Evolutionary conservation across 2,113 vertebrate genomes (phyloP), one percentile per base, ranked within the genome.

Genomic region (Tamias sibiricus): DNA sequence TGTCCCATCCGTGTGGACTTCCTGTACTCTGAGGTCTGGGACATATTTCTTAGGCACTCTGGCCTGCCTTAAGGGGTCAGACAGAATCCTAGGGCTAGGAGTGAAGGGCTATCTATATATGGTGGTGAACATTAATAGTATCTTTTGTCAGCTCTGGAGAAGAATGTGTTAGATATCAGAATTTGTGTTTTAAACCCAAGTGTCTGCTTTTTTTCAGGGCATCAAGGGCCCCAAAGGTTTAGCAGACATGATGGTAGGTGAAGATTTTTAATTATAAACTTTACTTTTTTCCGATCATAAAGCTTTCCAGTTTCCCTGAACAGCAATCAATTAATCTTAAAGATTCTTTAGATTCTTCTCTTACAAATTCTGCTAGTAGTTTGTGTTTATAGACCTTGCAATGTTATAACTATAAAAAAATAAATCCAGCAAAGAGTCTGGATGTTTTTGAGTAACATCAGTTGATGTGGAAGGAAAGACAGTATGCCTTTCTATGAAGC

Each of bases 121-220:
- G 13, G 0, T 47, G 77, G 32, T 69, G 35, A 94, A 11, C 19
- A 47, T 68, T 86, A 3, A 24, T 17, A 42, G 52, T 9, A 5
- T 72, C 28, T 59, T 52, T 81, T 83, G 79, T 44, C 35, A 69
- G 1, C 8, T 86, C 44, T 49, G 68, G 42, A 87, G 42, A 54
- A 92, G 42, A 83, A 54, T 32, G 9, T 72, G 42, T 44, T 59
- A 10, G 11, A 19, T 4, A 32, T 52, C 35, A 89, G 66, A 83
- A 40, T 37, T 32, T 95, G 6, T 14, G 28, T 97, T 98, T 94
- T 97, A 84, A 72, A 71, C 20, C 2, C 86, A 26, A 95, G 37
- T 95, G 93, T 92, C 71, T 95, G 49, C n/a, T 95, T 98, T 87
- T 30, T 97, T 95, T 81, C 95, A 99, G 99, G 99, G 99, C 37